phyloP scores from a whole-genome alignment of 2,113 vertebrate genomes.

The Corythaeola cristata region DNA sequence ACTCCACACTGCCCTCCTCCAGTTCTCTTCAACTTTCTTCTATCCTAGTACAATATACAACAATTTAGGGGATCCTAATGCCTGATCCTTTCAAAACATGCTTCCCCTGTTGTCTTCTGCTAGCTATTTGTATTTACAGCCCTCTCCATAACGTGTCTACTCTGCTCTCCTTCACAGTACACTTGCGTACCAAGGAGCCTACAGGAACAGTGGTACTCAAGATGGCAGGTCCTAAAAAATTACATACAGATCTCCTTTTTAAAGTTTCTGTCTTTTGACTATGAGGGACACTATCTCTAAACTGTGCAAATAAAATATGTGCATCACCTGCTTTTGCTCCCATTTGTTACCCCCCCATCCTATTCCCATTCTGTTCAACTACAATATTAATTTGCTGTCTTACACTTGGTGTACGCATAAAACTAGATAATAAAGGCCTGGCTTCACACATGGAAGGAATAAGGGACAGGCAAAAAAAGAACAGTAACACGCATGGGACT shows the following conservation, averaged over 20 bases:
- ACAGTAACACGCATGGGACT: neutral
- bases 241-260: too few relatives aligned
- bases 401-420: neutral
- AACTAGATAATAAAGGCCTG: neutral
- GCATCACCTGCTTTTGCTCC: neutral
- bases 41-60: neutral
- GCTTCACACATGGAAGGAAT: neutral
- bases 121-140: neutral
- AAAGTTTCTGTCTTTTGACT: neutral
- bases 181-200: accelerated
- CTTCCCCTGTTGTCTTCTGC: neutral
- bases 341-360: neutral
- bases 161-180: too few relatives aligned
- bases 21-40: neutral
- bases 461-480: neutral
- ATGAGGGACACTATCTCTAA: neutral
- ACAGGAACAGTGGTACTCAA: neutral
- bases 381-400: neutral
- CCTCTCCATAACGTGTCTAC: neutral
- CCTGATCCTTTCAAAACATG: neutral
- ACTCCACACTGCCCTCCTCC: neutral
- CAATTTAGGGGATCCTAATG: neutral
- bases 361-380: neutral
- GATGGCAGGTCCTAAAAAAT: neutral
- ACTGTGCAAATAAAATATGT: neutral